Evolutionary conservation across 2,888 invertebrate species (phyloP).

Genomic region (Celastrina argiolus): DNA sequence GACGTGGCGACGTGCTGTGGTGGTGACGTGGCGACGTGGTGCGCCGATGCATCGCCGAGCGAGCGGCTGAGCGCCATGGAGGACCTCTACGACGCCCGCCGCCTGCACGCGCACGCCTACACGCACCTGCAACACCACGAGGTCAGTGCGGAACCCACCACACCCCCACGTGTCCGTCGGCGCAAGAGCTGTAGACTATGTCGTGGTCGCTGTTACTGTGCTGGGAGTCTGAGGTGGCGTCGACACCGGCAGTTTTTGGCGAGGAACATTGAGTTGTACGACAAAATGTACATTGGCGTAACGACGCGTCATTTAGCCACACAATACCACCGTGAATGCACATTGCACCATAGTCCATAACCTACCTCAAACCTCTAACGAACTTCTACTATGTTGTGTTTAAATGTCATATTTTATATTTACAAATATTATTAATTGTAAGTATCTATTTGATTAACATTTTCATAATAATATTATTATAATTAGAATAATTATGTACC

Average conservation of each 20-base stretch:
- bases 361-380: background rate
- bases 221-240: no score
- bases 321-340: no score
- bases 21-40: no score
- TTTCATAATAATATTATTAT: background rate
- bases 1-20: no score
- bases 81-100: background rate
- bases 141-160: background rate
- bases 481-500: background rate
- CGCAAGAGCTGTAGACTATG: no score
- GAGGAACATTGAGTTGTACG: no score
- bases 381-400: background rate
- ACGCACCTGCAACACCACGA: slow-evolving; percentile 1
- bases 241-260: no score
- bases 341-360: background rate
- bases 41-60: background rate
- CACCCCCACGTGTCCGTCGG: background rate
- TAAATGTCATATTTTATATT: background rate
- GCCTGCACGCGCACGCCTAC: background rate
- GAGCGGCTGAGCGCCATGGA: background rate
- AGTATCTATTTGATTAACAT: background rate
- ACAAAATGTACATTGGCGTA: no score
- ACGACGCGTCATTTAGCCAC: no score
- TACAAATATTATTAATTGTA: background rate
- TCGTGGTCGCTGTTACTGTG: no score